Evolutionary conservation across 2,888 invertebrate species (phyloP).

Genomic region (Chrysomela aeneicollis): DNA sequence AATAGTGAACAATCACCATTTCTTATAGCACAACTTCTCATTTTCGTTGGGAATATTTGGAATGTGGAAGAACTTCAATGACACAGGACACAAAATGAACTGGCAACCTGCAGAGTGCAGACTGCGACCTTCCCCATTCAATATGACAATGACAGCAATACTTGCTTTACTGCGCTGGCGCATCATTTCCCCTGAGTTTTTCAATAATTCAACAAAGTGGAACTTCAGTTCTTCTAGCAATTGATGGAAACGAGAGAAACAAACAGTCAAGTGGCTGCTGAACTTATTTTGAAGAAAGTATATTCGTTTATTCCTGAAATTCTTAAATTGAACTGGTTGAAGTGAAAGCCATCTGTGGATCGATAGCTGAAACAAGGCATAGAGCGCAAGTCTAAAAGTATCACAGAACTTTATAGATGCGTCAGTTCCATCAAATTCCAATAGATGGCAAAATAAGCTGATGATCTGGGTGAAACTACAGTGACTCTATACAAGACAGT

Average conservation of each 20-base stretch:
- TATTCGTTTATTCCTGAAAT: not conserved
- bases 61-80: not conserved
- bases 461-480: too few relatives aligned
- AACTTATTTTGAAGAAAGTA: too few relatives aligned
- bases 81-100: slow-evolving; percentile 9
- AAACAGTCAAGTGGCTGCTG: not conserved
- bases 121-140: not conserved
- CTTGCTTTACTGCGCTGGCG: not conserved
- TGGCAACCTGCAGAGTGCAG: slow-evolving; percentile 3
- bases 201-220: too few relatives aligned
- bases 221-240: not conserved
- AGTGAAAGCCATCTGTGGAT: slow-evolving; percentile 27
- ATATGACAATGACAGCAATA: not conserved
- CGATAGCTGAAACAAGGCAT: slow-evolving; percentile 14
- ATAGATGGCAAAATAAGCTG: too few relatives aligned
- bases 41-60: slow-evolving; percentile 5
- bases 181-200: not conserved
- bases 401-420: too few relatives aligned
- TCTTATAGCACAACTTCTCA: slow-evolving; percentile 15
- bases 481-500: too few relatives aligned
- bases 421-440: too few relatives aligned
- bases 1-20: not conserved
- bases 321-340: not conserved
- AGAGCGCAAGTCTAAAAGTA: slow-evolving; percentile 18
- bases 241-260: not conserved